phyloP scores from a whole-genome alignment of 2,113 vertebrate species.

The Lethenteron camtschaticum region DNA sequence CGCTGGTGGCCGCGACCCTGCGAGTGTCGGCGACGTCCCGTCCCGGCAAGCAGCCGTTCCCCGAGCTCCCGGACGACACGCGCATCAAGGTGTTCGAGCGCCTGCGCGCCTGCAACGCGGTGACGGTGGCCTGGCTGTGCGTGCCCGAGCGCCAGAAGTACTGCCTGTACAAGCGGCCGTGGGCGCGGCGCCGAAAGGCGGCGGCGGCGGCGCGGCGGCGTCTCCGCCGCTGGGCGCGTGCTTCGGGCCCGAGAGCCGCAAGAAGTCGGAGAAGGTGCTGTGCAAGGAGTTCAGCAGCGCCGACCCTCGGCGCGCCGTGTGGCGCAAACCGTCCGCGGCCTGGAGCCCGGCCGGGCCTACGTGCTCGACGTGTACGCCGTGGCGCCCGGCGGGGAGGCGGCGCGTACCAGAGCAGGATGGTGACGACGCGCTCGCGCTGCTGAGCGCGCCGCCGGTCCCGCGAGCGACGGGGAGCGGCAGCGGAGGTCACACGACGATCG shows the following conservation, averaged over 20 bases:
- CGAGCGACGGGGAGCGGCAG: no score
- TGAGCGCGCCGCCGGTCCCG: no score
- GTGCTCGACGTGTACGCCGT: slow-evolving; percentile 86
- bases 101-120: slow-evolving; percentile 69
- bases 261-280: slow-evolving; percentile 79
- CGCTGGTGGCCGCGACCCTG: slow-evolving; percentile 46
- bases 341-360: slow-evolving; percentile 70
- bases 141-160: slow-evolving; percentile 90
- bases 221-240: slow-evolving; percentile 75
- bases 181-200: slow-evolving; percentile 7
- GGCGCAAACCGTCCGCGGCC: slow-evolving; percentile 65
- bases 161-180: slow-evolving; percentile 76
- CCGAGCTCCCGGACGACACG: slow-evolving; percentile 69
- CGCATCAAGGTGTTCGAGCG: slow-evolving; percentile 90
- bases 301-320: slow-evolving; percentile 78
- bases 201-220: slow-evolving; percentile 48
- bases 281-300: slow-evolving; percentile 96
- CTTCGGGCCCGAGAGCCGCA: slow-evolving; percentile 56
- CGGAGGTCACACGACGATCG: no score
- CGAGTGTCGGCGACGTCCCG: slow-evolving; percentile 61
- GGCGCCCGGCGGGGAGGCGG: slow-evolving; percentile 67
- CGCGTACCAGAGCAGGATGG: slow-evolving; percentile 94
- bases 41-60: slow-evolving; percentile 64
- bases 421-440: slow-evolving; percentile 47
- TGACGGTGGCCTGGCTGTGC: slow-evolving; percentile 80